These are phyloP conservation scores for Bubo bubo DNA, from an alignment of 2,113 vertebrate genomes.

Conservation along the genomic window DNA sequence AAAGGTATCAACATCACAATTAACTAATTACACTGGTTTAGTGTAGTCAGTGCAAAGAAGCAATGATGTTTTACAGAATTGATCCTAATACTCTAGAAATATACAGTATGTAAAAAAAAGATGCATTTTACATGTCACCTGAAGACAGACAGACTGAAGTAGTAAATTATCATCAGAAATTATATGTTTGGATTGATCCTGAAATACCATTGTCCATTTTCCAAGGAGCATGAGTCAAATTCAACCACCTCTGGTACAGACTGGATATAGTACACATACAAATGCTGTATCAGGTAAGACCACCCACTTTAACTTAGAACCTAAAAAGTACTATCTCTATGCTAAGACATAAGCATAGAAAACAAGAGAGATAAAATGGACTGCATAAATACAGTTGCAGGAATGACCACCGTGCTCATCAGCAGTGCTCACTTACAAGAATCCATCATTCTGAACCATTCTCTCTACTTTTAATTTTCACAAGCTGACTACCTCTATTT, in stretches of 20 bases:
- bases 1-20: not conserved
- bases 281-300: not conserved
- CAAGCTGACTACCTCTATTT: not conserved
- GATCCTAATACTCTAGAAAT: not conserved
- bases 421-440: not conserved
- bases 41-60: not conserved
- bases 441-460: not conserved
- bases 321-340: not conserved
- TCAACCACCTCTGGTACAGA: not conserved
- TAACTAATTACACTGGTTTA: not conserved
- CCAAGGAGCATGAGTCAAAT: not conserved
- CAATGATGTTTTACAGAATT: not conserved
- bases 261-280: accelerated
- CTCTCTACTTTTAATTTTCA: not conserved
- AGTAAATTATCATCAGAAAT: not conserved
- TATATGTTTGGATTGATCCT: not conserved
- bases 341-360: not conserved
- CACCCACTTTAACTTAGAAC: not conserved
- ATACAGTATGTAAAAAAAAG: not conserved
- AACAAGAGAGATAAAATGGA: not conserved
- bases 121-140: not conserved
- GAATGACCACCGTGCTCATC: not conserved
- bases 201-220: not conserved
- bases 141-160: not conserved
- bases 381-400: not conserved